Conservation (phyloP, 2,888 invertebrate genomes). For the Scaptomyza flava region DNA sequence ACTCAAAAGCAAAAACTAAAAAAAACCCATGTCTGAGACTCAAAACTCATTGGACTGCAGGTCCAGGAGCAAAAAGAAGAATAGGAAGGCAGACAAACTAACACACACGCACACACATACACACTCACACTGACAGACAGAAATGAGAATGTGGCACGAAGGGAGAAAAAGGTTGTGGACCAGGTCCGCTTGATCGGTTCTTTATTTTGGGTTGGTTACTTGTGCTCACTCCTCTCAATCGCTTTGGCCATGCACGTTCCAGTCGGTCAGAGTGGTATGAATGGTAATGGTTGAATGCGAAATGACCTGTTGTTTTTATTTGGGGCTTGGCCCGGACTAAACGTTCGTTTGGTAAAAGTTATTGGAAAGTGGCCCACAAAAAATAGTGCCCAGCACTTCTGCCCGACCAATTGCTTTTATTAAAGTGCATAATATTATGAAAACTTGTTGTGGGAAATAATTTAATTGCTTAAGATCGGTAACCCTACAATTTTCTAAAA, state of each 20-base stretch:
- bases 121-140: background rate
- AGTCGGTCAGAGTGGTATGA: slow-evolving; percentile 21
- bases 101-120: slow-evolving; percentile 1
- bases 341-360: slow-evolving; percentile 44
- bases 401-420: slow-evolving; percentile 8
- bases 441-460: no score
- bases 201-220: slow-evolving; percentile 48
- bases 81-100: slow-evolving; percentile 43
- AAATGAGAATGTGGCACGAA: slow-evolving; percentile 59
- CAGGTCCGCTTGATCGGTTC: slow-evolving; percentile 43
- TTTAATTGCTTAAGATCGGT: no score
- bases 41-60: slow-evolving; percentile 46
- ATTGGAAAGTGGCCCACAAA: slow-evolving; percentile 48
- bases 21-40: slow-evolving; percentile 34
- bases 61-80: slow-evolving; percentile 45
- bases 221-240: slow-evolving; percentile 54
- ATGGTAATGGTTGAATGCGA: slow-evolving; percentile 42
- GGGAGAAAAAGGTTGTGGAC: slow-evolving; percentile 48
- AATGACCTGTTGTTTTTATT: slow-evolving; percentile 61
- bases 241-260: slow-evolving; percentile 60
- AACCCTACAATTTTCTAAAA: no score
- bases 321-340: slow-evolving; percentile 51
- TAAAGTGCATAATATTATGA: no score
- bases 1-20: slow-evolving; percentile 30
- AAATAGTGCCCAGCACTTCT: slow-evolving; percentile 9